Conservation (phyloP, 2,113 vertebrate genomes). For the Dasypus novemcinctus region DNA sequence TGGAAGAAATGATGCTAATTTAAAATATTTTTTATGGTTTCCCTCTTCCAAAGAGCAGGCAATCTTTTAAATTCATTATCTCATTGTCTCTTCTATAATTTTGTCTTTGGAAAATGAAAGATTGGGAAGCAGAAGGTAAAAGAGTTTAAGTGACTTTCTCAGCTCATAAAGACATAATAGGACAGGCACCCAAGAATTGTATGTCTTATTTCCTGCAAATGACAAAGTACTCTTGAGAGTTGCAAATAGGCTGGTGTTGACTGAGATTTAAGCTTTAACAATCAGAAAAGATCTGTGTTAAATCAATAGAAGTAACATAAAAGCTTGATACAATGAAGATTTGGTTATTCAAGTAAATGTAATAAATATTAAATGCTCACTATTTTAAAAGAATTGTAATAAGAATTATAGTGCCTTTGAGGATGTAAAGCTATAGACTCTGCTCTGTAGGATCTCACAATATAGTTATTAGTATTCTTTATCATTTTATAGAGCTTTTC, state of each 20-base stretch:
- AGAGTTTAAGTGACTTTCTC: not conserved
- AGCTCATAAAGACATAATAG: not conserved
- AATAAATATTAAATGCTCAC: not conserved
- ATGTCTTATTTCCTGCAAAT: not conserved
- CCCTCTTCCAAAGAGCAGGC: not conserved
- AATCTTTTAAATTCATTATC: not conserved
- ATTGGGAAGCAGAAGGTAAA: not conserved
- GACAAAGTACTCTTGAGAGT: not conserved
- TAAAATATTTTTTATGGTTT: not conserved
- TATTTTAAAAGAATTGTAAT: not conserved
- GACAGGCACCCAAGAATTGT: not conserved
- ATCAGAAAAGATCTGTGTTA: not conserved
- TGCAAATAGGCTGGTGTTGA: not conserved
- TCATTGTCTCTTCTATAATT: not conserved
- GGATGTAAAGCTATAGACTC: not conserved
- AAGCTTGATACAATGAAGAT: not conserved
- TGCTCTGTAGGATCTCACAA: not conserved
- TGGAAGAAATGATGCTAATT: not conserved
- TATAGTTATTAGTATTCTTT: not conserved
- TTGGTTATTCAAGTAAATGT: not conserved
- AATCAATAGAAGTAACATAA: not conserved
- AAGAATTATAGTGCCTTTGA: not conserved
- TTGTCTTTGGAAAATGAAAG: conserved; percentile 1
- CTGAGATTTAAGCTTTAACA: not conserved
- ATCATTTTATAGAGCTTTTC: not conserved